These are phyloP conservation scores for Drosophila anomalata DNA, from an alignment of 2,888 invertebrate genomes.

Conservation along the genomic window DNA sequence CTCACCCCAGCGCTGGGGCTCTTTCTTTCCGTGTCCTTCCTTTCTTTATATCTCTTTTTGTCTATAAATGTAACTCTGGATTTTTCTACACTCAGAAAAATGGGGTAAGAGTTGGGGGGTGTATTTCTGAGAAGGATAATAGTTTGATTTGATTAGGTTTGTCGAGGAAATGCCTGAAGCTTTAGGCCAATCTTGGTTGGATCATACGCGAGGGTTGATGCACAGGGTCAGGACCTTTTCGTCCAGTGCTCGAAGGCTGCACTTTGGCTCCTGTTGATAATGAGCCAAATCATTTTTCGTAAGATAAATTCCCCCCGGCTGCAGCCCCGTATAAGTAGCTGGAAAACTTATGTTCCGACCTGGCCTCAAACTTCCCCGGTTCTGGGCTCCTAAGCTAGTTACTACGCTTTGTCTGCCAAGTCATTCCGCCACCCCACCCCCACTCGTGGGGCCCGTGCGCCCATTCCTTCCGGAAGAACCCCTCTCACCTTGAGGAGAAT, in stretches of 20 bases:
- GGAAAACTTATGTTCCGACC: slow-evolving; percentile 70
- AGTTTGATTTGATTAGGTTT: no score
- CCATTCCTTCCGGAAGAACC: background rate
- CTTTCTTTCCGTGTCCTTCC: slow-evolving; percentile 12
- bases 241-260: slow-evolving; percentile 40
- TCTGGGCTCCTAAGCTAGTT: slow-evolving; percentile 25
- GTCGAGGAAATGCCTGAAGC: no score
- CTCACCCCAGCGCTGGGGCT: slow-evolving; percentile 32
- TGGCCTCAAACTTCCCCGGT: slow-evolving; percentile 31
- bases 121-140: background rate
- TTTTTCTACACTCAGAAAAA: background rate
- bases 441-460: background rate
- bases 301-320: slow-evolving; percentile 66
- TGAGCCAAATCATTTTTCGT: slow-evolving; percentile 80
- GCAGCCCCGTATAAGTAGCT: slow-evolving; percentile 68
- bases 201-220: no score
- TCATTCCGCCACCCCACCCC: slow-evolving; percentile 45
- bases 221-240: background rate
- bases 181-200: no score
- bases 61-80: slow-evolving; percentile 34
- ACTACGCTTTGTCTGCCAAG: slow-evolving; percentile 67
- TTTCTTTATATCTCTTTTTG: slow-evolving; percentile 3
- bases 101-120: rapidly evolving
- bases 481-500: slow-evolving; percentile 41
- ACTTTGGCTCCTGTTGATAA: slow-evolving; percentile 77